Evolutionary conservation across 2,888 invertebrate species (phyloP).

Genomic region (Calliphora vomitoria): DNA sequence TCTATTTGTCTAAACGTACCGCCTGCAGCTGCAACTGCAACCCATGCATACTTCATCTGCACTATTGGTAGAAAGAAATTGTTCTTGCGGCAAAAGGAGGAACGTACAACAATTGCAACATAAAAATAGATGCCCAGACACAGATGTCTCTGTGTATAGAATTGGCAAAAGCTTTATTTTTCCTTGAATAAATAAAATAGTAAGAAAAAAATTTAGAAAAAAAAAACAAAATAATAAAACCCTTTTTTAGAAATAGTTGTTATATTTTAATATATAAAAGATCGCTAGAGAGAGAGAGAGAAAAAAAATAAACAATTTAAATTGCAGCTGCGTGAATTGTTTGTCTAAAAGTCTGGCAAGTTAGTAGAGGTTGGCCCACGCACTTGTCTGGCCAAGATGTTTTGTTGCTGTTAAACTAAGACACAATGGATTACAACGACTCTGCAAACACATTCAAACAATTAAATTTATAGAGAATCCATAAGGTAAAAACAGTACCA

Average conservation of each 20-base stretch:
- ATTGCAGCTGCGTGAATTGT: conserved; percentile 73
- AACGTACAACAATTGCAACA: conserved; percentile 13
- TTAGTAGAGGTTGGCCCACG: conserved; percentile 74
- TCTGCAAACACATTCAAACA: conserved; percentile 1
- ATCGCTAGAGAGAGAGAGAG: not conserved
- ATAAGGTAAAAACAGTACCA: no score
- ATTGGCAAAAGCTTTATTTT: conserved; percentile 52
- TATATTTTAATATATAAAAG: conserved; percentile 38
- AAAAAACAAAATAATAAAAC: conserved; percentile 45
- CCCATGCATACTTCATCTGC: conserved; percentile 36
- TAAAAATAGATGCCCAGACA: conserved; percentile 62
- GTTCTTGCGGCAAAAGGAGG: conserved; percentile 52
- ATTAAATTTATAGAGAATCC: conserved; percentile 49
- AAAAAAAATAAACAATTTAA: conserved; percentile 64
- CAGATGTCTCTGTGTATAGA: conserved; percentile 64
- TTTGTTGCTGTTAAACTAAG: conserved; percentile 47
- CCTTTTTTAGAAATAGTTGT: conserved; percentile 64
- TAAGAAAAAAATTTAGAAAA: conserved; percentile 42
- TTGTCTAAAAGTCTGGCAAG: conserved; percentile 68
- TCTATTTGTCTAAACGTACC: conserved; percentile 69
- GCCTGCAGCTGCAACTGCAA: conserved; percentile 72
- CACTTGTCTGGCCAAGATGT: conserved; percentile 75
- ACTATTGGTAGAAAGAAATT: conserved; percentile 37
- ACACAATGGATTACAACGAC: conserved; percentile 8
- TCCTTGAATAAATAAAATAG: conserved; percentile 65